phyloP scores from a whole-genome alignment of 2,888 invertebrate genomes.

The Drymonia ruficornis region DNA sequence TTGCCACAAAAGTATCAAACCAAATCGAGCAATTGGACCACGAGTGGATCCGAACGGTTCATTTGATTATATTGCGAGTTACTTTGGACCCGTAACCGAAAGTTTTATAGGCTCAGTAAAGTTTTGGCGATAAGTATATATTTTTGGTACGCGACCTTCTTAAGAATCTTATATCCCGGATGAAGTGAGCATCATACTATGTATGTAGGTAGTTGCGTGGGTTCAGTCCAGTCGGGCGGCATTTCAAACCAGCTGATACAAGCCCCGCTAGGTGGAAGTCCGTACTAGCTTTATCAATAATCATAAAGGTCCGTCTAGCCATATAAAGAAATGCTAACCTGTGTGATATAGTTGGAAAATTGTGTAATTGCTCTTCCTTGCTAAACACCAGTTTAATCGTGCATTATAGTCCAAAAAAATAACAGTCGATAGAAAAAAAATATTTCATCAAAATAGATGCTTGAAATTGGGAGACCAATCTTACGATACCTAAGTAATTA shows the following conservation, averaged over 20 bases:
- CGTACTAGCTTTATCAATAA: slow-evolving; percentile 33
- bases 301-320: slow-evolving; percentile 33
- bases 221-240: slow-evolving; percentile 55
- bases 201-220: slow-evolving; percentile 53
- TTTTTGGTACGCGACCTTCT: slow-evolving; percentile 11
- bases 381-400: neutral
- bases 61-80: slow-evolving; percentile 44
- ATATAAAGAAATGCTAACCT: slow-evolving; percentile 22
- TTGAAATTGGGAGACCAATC: too few relatives aligned
- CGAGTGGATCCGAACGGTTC: slow-evolving; percentile 60
- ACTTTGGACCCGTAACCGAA: slow-evolving; percentile 38
- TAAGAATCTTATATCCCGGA: slow-evolving; percentile 46
- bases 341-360: slow-evolving; percentile 17
- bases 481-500: too few relatives aligned
- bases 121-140: slow-evolving; percentile 17
- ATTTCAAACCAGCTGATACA: slow-evolving; percentile 56
- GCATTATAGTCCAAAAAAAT: too few relatives aligned
- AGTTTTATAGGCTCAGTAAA: slow-evolving; percentile 30
- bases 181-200: slow-evolving; percentile 46
- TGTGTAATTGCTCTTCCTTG: slow-evolving; percentile 16
- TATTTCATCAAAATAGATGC: too few relatives aligned
- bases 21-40: slow-evolving; percentile 62
- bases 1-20: slow-evolving; percentile 48
- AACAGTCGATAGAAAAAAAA: too few relatives aligned
- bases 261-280: slow-evolving; percentile 40